Conservation (phyloP, 2,113 vertebrate genomes). For the Thalassarche chlororhynchos region DNA sequence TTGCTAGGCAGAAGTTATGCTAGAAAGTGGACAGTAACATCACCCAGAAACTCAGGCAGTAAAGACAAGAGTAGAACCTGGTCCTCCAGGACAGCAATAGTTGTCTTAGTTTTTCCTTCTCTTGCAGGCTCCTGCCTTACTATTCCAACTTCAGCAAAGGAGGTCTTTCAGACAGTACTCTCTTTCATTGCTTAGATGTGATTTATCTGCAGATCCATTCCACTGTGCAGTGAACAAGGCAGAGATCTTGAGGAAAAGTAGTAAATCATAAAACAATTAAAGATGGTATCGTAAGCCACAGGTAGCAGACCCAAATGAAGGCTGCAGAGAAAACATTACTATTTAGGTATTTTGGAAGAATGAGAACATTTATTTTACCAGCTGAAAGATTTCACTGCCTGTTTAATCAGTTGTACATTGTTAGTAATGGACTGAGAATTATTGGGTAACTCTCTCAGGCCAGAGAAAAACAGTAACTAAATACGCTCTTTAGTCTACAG, state of each 20-base stretch:
- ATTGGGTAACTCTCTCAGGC: neutral
- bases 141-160: neutral
- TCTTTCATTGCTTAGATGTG: neutral
- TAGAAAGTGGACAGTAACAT: neutral
- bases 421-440: neutral
- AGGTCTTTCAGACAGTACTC: neutral
- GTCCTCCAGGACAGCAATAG: neutral
- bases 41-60: neutral
- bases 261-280: neutral
- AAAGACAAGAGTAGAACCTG: neutral
- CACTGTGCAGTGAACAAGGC: neutral
- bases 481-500: neutral
- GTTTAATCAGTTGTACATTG: neutral
- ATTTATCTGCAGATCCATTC: neutral
- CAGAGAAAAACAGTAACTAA: neutral
- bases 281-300: neutral
- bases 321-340: neutral
- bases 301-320: neutral
- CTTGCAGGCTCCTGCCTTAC: neutral
- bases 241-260: neutral
- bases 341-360: neutral
- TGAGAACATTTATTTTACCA: neutral
- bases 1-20: neutral
- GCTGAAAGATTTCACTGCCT: neutral
- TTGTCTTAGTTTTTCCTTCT: neutral